Evolutionary conservation across 2,888 invertebrate species (phyloP).

Genomic region (Oxyteleia sp.): DNA sequence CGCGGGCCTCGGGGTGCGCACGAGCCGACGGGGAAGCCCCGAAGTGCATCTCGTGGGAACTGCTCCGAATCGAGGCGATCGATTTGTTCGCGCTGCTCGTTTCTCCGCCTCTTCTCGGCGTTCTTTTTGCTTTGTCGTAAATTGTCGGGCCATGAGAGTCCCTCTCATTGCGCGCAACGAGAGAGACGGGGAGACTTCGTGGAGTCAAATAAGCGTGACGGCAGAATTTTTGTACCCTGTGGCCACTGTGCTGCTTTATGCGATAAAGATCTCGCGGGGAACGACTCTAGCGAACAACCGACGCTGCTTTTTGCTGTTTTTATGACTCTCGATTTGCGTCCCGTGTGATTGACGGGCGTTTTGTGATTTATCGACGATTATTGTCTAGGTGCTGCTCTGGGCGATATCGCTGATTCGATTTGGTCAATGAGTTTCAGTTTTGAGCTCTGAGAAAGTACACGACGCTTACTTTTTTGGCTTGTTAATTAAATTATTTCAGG

Average conservation of each 20-base stretch:
- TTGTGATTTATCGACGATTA: conserved; percentile 40
- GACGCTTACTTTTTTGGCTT: neutral
- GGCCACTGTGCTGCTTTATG: conserved; percentile 70
- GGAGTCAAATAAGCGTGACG: conserved; percentile 69
- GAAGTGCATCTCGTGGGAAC: conserved; percentile 73
- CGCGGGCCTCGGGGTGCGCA: conserved; percentile 47
- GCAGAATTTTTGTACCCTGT: conserved; percentile 71
- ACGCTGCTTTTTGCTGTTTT: conserved; percentile 28
- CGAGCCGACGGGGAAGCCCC: conserved; percentile 49
- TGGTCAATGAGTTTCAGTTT: conserved; percentile 4
- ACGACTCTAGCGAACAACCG: conserved; percentile 47
- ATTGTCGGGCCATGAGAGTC: conserved; percentile 61
- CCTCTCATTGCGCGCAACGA: conserved; percentile 49
- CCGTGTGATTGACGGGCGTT: conserved; percentile 52
- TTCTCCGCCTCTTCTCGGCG: conserved; percentile 36
- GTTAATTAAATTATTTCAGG: neutral
- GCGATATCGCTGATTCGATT: conserved; percentile 11
- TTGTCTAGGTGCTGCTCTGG: conserved; percentile 18
- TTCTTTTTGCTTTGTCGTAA: conserved; percentile 62
- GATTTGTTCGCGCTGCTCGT: conserved; percentile 48
- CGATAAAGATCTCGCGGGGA: conserved; percentile 71
- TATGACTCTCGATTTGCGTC: conserved; percentile 45
- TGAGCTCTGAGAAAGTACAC: neutral
- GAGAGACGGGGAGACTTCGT: conserved; percentile 53
- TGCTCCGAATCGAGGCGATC: conserved; percentile 64